phyloP scores from a whole-genome alignment of 2,888 invertebrate species.

The Lutraria lutraria region DNA sequence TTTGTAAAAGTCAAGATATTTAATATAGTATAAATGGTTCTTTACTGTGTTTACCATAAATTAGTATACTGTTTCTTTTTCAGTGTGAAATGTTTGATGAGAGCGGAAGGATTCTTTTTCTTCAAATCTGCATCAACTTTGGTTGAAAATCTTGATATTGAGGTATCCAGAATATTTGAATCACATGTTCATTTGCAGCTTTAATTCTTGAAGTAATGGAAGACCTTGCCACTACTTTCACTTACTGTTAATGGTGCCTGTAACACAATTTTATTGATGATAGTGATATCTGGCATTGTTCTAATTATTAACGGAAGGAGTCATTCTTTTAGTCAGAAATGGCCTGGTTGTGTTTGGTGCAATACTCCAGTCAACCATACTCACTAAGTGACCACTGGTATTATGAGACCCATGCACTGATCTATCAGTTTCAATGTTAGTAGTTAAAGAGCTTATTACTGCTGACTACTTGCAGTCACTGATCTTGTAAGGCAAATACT shows the following conservation, averaged over 20 bases:
- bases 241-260: no score
- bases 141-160: conserved; percentile 53
- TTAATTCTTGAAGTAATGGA: no score
- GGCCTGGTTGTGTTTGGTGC: not conserved
- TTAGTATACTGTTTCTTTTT: not conserved
- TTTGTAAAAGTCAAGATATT: no score
- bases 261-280: no score
- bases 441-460: not conserved
- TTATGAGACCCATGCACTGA: no score
- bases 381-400: no score
- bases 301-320: no score
- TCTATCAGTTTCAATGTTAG: not conserved
- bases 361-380: not conserved
- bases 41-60: no score
- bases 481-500: no score
- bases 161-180: conserved; percentile 30
- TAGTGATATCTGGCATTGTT: not conserved
- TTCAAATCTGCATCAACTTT: conserved; percentile 43
- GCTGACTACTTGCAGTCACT: no score
- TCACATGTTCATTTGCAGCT: not conserved
- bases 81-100: conserved; percentile 38
- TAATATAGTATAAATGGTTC: no score
- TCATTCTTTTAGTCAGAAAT: not conserved
- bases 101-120: conserved; percentile 32
- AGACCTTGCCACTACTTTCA: no score